Evolutionary conservation across 2,113 vertebrate genomes (phyloP).

Genomic region (Bambusicola thoracicus): DNA sequence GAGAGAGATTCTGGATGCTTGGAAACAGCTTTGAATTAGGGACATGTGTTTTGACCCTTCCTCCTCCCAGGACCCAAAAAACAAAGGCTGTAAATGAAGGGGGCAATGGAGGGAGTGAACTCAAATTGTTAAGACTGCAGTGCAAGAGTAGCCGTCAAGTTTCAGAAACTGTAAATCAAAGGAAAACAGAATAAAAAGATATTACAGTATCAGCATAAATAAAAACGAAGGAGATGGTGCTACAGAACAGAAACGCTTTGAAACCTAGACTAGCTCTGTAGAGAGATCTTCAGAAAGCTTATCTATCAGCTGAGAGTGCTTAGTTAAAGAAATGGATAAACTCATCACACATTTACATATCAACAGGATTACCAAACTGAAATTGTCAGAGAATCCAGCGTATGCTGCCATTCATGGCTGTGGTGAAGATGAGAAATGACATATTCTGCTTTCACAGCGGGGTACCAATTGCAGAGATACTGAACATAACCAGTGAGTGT

Average conservation of each 20-base stretch:
- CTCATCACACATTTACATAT: not conserved
- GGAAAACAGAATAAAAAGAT: not conserved
- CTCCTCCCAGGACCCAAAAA: not conserved
- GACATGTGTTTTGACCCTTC: slow-evolving; percentile 16
- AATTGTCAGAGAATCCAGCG: not conserved
- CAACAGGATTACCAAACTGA: not conserved
- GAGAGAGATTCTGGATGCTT: slow-evolving; percentile 55
- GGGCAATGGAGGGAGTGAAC: slow-evolving; percentile 11
- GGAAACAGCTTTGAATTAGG: slow-evolving; percentile 37
- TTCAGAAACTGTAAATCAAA: not conserved
- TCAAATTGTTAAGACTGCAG: not conserved
- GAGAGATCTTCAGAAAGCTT: slow-evolving; percentile 10
- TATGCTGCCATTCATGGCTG: not conserved
- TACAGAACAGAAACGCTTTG: slow-evolving; percentile 9
- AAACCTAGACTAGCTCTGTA: slow-evolving; percentile 28
- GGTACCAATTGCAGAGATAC: not conserved
- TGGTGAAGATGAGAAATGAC: not conserved
- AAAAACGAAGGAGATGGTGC: not conserved
- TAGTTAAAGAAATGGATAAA: not conserved
- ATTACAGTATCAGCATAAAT: slow-evolving; percentile 36
- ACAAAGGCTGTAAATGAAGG: slow-evolving; percentile 47
- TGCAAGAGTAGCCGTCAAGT: not conserved
- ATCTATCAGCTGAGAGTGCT: not conserved
- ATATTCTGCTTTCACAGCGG: not conserved
- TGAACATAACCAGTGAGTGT: fast-evolving